phyloP scores from a whole-genome alignment of 2,113 vertebrate genomes.

The Mus musculus region DNA sequence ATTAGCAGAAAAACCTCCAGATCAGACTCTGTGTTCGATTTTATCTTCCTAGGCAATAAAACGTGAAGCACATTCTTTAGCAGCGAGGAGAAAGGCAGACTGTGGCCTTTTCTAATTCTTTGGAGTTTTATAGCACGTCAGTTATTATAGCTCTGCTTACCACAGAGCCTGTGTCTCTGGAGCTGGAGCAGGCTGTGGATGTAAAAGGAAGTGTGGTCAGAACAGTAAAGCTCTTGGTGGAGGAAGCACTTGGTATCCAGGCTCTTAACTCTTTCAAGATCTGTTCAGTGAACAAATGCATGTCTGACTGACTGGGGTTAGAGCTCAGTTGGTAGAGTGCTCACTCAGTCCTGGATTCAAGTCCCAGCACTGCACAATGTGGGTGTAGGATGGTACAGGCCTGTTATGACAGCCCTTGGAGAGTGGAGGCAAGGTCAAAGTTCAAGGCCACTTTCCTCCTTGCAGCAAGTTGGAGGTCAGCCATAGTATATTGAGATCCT shows the following conservation, averaged over 20 bases:
- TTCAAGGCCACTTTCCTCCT: neutral
- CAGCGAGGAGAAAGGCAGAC: neutral
- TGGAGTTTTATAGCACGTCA: too few relatives aligned
- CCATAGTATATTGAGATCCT: neutral
- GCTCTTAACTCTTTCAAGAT: too few relatives aligned
- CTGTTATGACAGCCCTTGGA: neutral
- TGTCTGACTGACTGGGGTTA: slow-evolving; percentile 39
- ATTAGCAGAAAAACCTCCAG: neutral
- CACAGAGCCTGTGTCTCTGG: too few relatives aligned
- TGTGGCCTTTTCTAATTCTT: neutral
- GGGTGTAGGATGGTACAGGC: neutral
- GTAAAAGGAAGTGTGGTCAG: too few relatives aligned
- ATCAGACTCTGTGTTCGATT: neutral
- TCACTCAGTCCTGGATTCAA: neutral
- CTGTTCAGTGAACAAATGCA: slow-evolving; percentile 60
- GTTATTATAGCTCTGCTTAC: too few relatives aligned
- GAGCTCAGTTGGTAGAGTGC: neutral
- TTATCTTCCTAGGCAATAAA: slow-evolving; percentile 75
- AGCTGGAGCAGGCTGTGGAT: too few relatives aligned
- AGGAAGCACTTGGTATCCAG: too few relatives aligned
- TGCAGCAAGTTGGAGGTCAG: neutral
- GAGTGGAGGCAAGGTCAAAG: neutral
- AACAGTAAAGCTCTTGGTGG: too few relatives aligned
- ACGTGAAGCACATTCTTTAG: neutral
- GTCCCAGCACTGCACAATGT: neutral